Evolutionary conservation across 1,140 invertebrate species (phyloP).

Genomic region (Battus philenor): DNA sequence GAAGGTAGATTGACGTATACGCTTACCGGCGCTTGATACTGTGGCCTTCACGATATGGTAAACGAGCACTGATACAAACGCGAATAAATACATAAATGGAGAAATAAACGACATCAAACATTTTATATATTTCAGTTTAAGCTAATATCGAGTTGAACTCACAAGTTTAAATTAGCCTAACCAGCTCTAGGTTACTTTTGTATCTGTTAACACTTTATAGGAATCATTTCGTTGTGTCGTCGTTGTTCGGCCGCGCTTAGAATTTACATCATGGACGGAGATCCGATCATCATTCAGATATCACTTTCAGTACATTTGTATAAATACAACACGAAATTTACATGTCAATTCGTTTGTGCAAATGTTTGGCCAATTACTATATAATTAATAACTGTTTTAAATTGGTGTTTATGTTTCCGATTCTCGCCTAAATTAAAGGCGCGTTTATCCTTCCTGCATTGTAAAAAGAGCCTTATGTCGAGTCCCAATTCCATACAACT

Average conservation of each 20-base stretch:
- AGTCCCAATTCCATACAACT: constrained; percentile 6
- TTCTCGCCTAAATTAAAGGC: too few species aligned
- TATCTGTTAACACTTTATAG: not conserved
- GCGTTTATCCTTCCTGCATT: too few species aligned
- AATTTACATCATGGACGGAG: constrained; percentile 53
- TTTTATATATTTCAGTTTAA: not conserved
- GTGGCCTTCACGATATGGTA: constrained; percentile 33
- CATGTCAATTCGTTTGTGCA: not conserved
- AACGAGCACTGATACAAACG: constrained; percentile 28
- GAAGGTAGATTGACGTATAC: constrained; percentile 38
- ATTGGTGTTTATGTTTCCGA: constrained; percentile 7
- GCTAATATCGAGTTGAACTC: not conserved
- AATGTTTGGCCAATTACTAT: constrained; percentile 6
- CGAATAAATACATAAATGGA: constrained; percentile 1
- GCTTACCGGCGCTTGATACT: constrained; percentile 21
- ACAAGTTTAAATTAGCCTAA: constrained; percentile 11
- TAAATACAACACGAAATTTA: not conserved
- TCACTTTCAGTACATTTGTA: constrained; percentile 16
- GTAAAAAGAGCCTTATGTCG: constrained; percentile 2
- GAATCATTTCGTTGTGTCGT: constrained; percentile 13
- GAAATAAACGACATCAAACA: constrained; percentile 6
- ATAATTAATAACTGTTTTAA: not conserved
- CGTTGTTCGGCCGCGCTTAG: constrained; percentile 19
- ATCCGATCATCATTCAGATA: constrained; percentile 36
- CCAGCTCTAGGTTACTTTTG: not conserved